Evolutionary conservation across 2,113 vertebrate species (phyloP).

Genomic region (Parus major): DNA sequence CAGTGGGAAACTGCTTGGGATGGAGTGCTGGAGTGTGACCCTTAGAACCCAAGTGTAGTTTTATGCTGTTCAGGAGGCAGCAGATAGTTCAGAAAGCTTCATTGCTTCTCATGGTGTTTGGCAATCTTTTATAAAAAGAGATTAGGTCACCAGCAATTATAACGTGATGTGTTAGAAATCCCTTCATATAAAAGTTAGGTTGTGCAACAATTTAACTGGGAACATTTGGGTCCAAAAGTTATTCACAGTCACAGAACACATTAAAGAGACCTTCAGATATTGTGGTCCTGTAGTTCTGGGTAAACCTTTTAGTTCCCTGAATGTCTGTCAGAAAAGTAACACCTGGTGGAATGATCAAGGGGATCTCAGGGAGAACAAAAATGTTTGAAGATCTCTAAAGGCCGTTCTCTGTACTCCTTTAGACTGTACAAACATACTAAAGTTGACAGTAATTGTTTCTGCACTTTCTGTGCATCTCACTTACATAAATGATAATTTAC

Average conservation of each 20-base stretch:
- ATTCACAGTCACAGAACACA: not conserved
- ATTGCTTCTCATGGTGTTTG: not conserved
- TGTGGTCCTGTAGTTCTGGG: not conserved
- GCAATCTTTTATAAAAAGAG: not conserved
- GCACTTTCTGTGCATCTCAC: not conserved
- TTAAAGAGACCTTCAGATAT: not conserved
- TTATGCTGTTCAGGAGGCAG: not conserved
- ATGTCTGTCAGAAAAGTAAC: not conserved
- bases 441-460: not conserved
- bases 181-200: not conserved
- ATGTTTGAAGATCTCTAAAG: not conserved
- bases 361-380: not conserved
- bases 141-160: not conserved
- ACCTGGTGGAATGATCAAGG: not conserved
- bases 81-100: not conserved
- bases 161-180: not conserved
- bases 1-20: not conserved
- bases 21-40: not conserved
- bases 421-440: not conserved
- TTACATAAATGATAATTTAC: not conserved
- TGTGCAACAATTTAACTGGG: not conserved
- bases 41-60: fast-evolving
- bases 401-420: not conserved
- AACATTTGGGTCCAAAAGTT: not conserved
- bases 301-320: not conserved